Percentiles rank a stretch among this genome's conserved stretches.
phyloP scores from a whole-genome alignment of 2,888 invertebrate genomes.

The Andricus curvator region DNA sequence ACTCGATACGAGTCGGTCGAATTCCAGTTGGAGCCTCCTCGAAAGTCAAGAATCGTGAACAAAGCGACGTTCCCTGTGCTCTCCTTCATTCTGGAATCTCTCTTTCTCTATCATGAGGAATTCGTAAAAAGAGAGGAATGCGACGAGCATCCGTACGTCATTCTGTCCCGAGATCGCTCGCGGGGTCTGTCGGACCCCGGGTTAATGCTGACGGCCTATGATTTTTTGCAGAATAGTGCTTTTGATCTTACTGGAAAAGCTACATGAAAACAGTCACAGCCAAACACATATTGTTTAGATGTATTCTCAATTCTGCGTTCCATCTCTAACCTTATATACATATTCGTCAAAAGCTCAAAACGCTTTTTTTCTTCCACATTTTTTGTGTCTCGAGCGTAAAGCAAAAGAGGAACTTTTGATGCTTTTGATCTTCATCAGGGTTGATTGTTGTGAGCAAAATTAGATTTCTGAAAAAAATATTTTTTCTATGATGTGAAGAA shows the following conservation, averaged over 20 bases:
- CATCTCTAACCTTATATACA: background rate
- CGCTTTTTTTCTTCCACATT: slow-evolving; percentile 18
- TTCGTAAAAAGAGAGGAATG: slow-evolving; percentile 68
- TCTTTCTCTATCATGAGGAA: slow-evolving; percentile 55
- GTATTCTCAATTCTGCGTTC: slow-evolving; percentile 3
- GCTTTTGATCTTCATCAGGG: background rate
- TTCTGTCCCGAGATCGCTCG: slow-evolving; percentile 60
- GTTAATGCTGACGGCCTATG: slow-evolving; percentile 34
- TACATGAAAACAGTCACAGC: slow-evolving; percentile 46
- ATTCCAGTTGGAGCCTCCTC: slow-evolving; percentile 48
- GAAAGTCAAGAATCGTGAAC: slow-evolving; percentile 43
- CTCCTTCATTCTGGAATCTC: slow-evolving; percentile 37
- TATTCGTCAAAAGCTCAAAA: slow-evolving; percentile 6
- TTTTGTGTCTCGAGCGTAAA: slow-evolving; percentile 6
- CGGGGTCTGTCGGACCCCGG: slow-evolving; percentile 40
- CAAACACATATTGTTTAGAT: slow-evolving; percentile 32
- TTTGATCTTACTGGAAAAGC: slow-evolving; percentile 56
- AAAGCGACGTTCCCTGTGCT: slow-evolving; percentile 46
- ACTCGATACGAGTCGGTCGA: slow-evolving; percentile 51
- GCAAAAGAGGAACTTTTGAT: background rate
- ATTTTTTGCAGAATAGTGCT: slow-evolving; percentile 53
- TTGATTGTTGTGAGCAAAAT: too few relatives aligned
- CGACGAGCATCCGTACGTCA: slow-evolving; percentile 64
- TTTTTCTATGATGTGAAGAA: too few relatives aligned
- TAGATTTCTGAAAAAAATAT: too few relatives aligned